Evolutionary conservation across 2,797 vertebrate genomes (phyloP), one percentile per base, ranked within the genome.

Genomic region (Mergus octosetaceus): DNA sequence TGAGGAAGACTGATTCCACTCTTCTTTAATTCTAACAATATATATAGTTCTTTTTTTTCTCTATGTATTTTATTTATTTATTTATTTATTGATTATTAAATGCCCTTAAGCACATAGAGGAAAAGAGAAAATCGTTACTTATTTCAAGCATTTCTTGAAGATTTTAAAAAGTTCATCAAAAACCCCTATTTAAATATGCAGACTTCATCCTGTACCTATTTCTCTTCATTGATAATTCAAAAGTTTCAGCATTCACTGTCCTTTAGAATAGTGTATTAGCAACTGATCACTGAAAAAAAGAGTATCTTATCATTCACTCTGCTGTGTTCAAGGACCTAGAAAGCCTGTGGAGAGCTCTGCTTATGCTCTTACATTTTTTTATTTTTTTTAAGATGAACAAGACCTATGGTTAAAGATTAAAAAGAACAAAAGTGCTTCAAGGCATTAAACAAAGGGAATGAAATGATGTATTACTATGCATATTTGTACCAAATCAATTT

Each of bases 401-500:
- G 68, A 73, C 36, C 20, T 76, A 9, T 56, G 6, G 3, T 45
- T 89, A 58, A 62, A 95, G 66, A 76, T 43, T n/a, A 76, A 74
- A 24, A 71, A 85, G 9, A 87, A 39, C 15, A 66, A 81, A 91
- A 28, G 6, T 6, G 2, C 21, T 94, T 94, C 21, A 56, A 87
- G 53, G 10, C 34, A 71, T 78, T 83, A 91, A 96, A 85, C 62
- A 89, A 88, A 78, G 22, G 14, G 38, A 17, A 73, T 75, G 5
- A 76, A 89, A 85, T 71, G 12, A 94, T 93, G 86, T 94, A 78
- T 94, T 86, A 38, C 39, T 87, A 64, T 68, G n/a, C 30, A 83
- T 87, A 49, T 75, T 88, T 87, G 51, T 78, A 94, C 30, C 34
- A 78, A 58, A 90, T 94, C 82, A 90, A 38, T 92, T 96, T 93